These are phyloP conservation scores for Drosophila kanapiae DNA, from an alignment of 1,140 invertebrate genomes.

Conservation along the genomic window DNA sequence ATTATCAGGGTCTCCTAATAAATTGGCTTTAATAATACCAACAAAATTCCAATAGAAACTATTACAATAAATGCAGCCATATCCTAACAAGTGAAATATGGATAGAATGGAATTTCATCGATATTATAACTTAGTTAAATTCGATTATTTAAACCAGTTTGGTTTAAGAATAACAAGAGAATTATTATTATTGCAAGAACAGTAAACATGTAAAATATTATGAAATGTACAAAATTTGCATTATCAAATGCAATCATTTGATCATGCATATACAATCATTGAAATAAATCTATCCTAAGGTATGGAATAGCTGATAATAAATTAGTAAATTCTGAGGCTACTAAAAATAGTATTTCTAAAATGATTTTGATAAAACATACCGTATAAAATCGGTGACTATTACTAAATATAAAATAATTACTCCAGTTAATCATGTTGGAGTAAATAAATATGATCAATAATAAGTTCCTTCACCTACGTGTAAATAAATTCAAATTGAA, in stretches of 20 bases:
- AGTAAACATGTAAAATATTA: no score
- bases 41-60: constrained; percentile 85
- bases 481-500: constrained; percentile 77
- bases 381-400: constrained; percentile 90
- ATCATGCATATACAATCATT: no score
- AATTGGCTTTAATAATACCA: constrained; percentile 86
- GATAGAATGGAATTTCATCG: constrained; percentile 88
- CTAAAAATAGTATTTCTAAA: constrained; percentile 91
- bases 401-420: constrained; percentile 87
- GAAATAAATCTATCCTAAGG: constrained; percentile 84
- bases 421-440: constrained; percentile 86
- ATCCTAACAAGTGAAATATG: constrained; percentile 88
- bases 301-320: constrained; percentile 89
- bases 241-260: no score
- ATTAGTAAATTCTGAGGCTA: constrained; percentile 90
- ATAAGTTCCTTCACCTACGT: constrained; percentile 47
- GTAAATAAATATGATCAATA: constrained; percentile 43
- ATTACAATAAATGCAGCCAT: constrained; percentile 87
- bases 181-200: no score
- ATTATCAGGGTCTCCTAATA: constrained; percentile 89
- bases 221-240: no score
- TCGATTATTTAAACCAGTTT: constrained; percentile 88
- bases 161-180: constrained; percentile 84
- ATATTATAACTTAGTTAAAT: constrained; percentile 87
- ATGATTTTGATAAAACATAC: constrained; percentile 87